A percentile compares a stretch with the other conserved stretches of the same genome.
Conservation (phyloP, 2,888 invertebrate species). For the Listrodromus nycthemerus region DNA sequence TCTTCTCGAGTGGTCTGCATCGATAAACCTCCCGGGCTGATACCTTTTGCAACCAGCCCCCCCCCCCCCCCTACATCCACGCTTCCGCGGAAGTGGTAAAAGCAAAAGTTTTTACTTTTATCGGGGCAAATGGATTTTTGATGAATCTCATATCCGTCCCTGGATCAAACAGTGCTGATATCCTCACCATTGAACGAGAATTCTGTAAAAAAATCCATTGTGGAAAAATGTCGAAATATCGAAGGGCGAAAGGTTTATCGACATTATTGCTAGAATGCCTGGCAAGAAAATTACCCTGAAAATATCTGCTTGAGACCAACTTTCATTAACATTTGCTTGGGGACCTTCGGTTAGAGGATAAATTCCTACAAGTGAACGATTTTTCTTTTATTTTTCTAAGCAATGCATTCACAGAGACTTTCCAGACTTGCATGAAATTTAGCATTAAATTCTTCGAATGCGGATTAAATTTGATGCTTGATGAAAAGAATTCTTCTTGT, state of each 20-base stretch:
- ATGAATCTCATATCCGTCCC: constrained; percentile 65
- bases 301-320: too few species aligned
- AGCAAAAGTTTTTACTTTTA: constrained; percentile 59
- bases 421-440: too few species aligned
- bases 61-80: constrained; percentile 7
- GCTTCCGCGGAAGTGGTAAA: constrained; percentile 48
- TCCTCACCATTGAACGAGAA: not conserved
- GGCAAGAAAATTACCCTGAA: not conserved
- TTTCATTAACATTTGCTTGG: too few species aligned
- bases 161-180: constrained; percentile 45
- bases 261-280: not conserved
- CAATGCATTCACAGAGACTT: too few species aligned
- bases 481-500: too few species aligned
- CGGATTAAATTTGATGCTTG: too few species aligned
- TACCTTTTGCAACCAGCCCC: not conserved
- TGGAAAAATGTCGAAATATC: not conserved
- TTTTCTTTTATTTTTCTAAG: too few species aligned
- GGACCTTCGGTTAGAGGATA: too few species aligned
- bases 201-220: not conserved
- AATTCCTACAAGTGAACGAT: too few species aligned
- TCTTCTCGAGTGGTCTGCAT: constrained; percentile 58
- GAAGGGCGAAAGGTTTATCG: not conserved
- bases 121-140: constrained; percentile 64
- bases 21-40: constrained; percentile 46
- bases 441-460: too few species aligned